Evolutionary conservation across 2,888 invertebrate genomes (phyloP).

Genomic region (Drosophila siamana): DNA sequence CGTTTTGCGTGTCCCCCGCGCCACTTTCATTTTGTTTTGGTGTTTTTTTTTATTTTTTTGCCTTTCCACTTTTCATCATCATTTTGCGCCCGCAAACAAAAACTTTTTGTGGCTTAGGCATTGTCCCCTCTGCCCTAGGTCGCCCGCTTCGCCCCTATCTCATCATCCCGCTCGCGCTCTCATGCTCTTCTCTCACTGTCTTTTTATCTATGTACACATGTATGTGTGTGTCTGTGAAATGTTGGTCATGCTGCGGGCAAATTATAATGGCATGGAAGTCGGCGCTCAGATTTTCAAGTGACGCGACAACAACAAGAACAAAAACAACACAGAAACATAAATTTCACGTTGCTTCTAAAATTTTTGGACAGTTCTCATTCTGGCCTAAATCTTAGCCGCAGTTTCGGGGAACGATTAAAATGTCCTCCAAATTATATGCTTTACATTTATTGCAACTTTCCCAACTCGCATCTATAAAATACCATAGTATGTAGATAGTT

Average conservation of each 20-base stretch:
- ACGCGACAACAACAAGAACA: slow-evolving; percentile 36
- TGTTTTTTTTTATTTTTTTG: slow-evolving; percentile 3
- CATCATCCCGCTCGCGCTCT: not conserved
- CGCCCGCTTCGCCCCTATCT: not conserved
- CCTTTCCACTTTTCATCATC: slow-evolving; percentile 25
- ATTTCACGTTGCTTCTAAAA: not conserved
- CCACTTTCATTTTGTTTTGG: slow-evolving; percentile 21
- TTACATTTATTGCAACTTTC: no score
- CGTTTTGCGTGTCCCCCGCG: not conserved
- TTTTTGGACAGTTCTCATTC: not conserved
- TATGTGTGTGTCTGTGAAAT: slow-evolving; percentile 2
- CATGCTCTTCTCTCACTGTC: slow-evolving; percentile 7
- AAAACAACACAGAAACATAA: not conserved
- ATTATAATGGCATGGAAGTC: slow-evolving; percentile 26
- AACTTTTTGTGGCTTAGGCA: slow-evolving; percentile 26
- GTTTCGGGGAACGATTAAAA: not conserved
- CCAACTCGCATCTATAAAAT: no score
- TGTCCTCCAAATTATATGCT: no score
- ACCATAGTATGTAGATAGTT: no score
- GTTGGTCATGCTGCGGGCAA: slow-evolving; percentile 65
- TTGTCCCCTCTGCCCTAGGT: not conserved
- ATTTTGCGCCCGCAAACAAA: slow-evolving; percentile 34
- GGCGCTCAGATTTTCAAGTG: slow-evolving; percentile 40
- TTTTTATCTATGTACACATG: slow-evolving; percentile 5
- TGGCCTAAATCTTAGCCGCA: not conserved